A percentile compares a stretch with the other conserved stretches of the same genome.
Conservation (phyloP, 92 coral and sea anemone genomes). For the Pocillopora meandrina region DNA sequence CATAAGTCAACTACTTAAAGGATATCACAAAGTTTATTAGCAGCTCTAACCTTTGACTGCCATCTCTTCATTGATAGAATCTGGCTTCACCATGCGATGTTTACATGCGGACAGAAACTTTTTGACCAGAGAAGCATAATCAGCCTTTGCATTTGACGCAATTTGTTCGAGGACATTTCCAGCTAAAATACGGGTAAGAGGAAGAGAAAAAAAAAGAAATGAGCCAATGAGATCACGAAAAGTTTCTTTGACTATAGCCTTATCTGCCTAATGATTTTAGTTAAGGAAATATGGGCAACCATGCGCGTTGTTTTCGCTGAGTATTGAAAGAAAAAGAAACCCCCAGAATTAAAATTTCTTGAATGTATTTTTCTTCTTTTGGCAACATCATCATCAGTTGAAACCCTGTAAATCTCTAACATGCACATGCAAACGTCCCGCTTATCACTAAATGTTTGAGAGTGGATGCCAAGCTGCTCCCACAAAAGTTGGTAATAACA, state of each 20-base stretch:
- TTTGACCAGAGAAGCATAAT: conserved; percentile 56
- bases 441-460: neutral
- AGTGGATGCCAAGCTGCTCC: neutral
- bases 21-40: too few relatives aligned
- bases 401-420: neutral
- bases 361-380: too few relatives aligned
- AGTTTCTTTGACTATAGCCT: neutral
- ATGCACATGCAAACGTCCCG: neutral
- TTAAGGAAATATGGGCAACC: too few relatives aligned
- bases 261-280: too few relatives aligned
- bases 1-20: too few relatives aligned
- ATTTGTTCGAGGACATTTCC: conserved; percentile 57
- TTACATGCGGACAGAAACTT: conserved; percentile 58
- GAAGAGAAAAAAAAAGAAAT: neutral
- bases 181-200: neutral
- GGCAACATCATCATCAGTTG: too few relatives aligned
- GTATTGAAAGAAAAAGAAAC: too few relatives aligned
- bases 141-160: conserved; percentile 25
- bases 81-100: conserved; percentile 38
- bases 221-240: neutral
- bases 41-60: conserved; percentile 67
- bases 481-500: neutral
- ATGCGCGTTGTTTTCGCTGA: too few relatives aligned
- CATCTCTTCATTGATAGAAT: conserved; percentile 42
- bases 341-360: too few relatives aligned